Evolutionary conservation across 1,140 invertebrate species (phyloP).

Genomic region (Cephus cinctus): DNA sequence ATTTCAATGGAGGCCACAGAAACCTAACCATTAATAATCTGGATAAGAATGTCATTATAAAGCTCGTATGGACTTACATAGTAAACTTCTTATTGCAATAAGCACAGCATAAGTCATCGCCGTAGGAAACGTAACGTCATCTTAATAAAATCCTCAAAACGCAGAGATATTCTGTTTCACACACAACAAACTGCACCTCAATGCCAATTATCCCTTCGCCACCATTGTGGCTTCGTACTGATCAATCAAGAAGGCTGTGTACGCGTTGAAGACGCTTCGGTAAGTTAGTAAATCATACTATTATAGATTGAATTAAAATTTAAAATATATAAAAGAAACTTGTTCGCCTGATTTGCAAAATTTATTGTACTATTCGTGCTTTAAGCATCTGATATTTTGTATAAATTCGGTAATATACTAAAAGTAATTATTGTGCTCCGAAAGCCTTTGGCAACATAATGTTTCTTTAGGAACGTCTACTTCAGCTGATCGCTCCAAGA

Average conservation of each 20-base stretch:
- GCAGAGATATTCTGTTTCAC: slow-evolving; percentile 2
- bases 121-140: slow-evolving; percentile 14
- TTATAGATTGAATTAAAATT: too few species aligned
- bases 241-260: background rate
- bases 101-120: slow-evolving; percentile 10
- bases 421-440: too few species aligned
- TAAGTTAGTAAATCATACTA: too few species aligned
- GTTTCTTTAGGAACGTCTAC: slow-evolving; percentile 21
- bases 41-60: too few species aligned
- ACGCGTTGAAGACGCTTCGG: too few species aligned
- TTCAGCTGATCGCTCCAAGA: slow-evolving; percentile 25
- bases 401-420: too few species aligned
- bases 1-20: slow-evolving; percentile 18
- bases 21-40: slow-evolving; percentile 28
- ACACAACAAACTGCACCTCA: slow-evolving; percentile 9
- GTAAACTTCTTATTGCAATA: slow-evolving; percentile 10
- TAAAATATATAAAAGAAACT: too few species aligned
- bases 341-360: too few species aligned
- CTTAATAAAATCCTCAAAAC: slow-evolving; percentile 10
- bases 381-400: too few species aligned
- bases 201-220: slow-evolving; percentile 15
- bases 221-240: slow-evolving; percentile 22
- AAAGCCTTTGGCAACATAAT: too few species aligned
- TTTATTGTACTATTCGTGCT: too few species aligned
- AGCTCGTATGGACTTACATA: slow-evolving; percentile 26